Base-by-base conservation (phyloP, 2,797 vertebrate genomes). In the Falco peregrinus region DNA sequence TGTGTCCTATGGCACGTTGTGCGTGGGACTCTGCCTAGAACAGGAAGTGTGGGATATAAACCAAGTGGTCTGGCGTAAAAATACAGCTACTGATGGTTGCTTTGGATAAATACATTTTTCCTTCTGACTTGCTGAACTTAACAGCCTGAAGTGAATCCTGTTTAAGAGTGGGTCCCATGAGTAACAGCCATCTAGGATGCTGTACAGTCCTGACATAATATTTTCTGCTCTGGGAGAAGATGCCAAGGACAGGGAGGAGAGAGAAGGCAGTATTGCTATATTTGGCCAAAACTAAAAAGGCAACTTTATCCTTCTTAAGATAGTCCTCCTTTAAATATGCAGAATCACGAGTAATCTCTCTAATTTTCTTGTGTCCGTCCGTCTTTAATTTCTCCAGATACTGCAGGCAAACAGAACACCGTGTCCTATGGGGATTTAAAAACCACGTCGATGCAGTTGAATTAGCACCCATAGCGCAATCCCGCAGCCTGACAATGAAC, bases 341-440 rank as follows among this genome's bases (percentile, higher is more conserved):
- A 97, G 97, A 97, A 96, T 96, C 98, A 96, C 95, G 94, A 97
- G 96, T 97, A 97, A 97, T 98, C 96, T 98, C 95, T 98, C 96
- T 98, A 95, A 98, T 97, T 98, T 96, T 97, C 97, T 98, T 98
- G 96, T 98, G 98, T 98, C 98, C 97, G 90, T 97, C 97, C 97
- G 93, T 98, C 97, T 98, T 95, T 98, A 97, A 97, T 98, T 93
- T 97, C 97, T 98, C 96, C 97, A 98, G 98, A 97, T 98, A 97
- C 97, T 95, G 95, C 98, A 98, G 98, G 97, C 97, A 98, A 96
- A 97, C 95, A 97, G 97, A 97, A 80, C 96, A 95, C 93, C 97
- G 61, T 98, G 96, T 97, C 97, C 97, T 88, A 70, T 97, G 97
- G 97, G 98, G 97, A 98, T 97, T 97, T 97, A 97, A 98, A 98